Evolutionary conservation across 2,113 vertebrate species (phyloP).

Genomic region (Crypturellus undulatus): DNA sequence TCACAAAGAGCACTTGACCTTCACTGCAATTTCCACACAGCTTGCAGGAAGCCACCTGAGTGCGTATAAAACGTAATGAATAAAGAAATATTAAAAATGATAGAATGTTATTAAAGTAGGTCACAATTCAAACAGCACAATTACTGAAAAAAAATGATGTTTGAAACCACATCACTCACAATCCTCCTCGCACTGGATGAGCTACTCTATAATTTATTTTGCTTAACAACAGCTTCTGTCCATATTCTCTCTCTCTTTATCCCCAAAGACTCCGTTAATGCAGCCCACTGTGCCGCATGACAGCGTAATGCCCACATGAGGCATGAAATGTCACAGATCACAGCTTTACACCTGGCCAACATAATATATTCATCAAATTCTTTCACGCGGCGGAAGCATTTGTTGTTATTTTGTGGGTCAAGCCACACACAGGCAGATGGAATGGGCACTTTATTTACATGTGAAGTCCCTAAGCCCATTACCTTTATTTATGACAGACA

Average conservation of each 20-base stretch:
- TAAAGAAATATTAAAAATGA: constrained; percentile 62
- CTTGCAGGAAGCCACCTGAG: constrained; percentile 58
- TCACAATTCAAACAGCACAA: constrained; percentile 65
- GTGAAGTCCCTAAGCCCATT: neutral
- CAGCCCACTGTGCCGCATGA: constrained; percentile 47
- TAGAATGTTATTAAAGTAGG: constrained; percentile 57
- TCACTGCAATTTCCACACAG: constrained; percentile 53
- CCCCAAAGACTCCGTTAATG: constrained; percentile 56
- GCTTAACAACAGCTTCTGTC: constrained; percentile 67
- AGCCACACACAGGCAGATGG: constrained; percentile 42
- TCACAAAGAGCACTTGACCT: constrained; percentile 64
- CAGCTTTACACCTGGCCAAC: constrained; percentile 63
- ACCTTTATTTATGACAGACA: neutral
- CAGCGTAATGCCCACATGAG: constrained; percentile 54
- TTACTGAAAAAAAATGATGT: constrained; percentile 35
- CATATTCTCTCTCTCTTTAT: constrained; percentile 25
- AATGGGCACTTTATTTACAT: constrained; percentile 19
- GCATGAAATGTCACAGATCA: constrained; percentile 65
- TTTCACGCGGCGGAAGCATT: constrained; percentile 1
- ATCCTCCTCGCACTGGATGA: neutral
- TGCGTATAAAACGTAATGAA: constrained; percentile 54
- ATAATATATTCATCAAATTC: constrained; percentile 36
- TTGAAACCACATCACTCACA: constrained; percentile 32
- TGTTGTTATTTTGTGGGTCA: constrained; percentile 61
- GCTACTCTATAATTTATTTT: constrained; percentile 62